Conservation (phyloP, 2,113 vertebrate genomes). For the Sciurus niger region DNA sequence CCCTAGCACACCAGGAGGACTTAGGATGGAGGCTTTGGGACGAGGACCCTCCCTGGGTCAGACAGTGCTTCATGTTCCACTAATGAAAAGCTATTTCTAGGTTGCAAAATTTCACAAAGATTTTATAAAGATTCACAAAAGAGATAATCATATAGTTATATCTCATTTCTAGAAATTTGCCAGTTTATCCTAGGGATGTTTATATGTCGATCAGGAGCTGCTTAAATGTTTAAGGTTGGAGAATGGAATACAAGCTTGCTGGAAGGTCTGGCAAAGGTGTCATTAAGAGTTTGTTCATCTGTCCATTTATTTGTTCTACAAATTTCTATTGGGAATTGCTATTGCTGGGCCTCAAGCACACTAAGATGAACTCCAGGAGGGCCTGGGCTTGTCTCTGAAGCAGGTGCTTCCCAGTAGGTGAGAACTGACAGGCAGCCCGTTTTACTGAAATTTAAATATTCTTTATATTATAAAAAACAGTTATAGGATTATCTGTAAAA, state of each 20-base stretch:
- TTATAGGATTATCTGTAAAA: neutral
- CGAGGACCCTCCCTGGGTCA: neutral
- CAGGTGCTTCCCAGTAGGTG: neutral
- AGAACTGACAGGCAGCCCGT: neutral
- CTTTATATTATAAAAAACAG: neutral
- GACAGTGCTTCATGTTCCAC: neutral
- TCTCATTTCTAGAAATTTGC: neutral
- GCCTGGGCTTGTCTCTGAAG: neutral
- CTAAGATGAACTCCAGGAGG: neutral
- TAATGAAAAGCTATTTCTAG: neutral
- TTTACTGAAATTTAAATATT: conserved; percentile 25
- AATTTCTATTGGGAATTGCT: neutral
- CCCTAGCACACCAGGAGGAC: too few relatives aligned
- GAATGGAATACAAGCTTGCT: neutral
- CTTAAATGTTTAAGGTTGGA: neutral
- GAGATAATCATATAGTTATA: neutral
- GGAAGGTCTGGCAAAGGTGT: neutral
- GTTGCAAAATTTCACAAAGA: neutral
- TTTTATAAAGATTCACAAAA: conserved; percentile 20
- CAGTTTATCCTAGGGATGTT: neutral
- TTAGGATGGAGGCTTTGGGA: neutral
- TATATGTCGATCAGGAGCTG: neutral
- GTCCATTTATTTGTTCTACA: neutral
- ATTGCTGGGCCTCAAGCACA: neutral
- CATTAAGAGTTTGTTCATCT: neutral